These are phyloP conservation scores for Triplophysa dalaica DNA, from an alignment of 2,113 vertebrate genomes.

Conservation along the genomic window DNA sequence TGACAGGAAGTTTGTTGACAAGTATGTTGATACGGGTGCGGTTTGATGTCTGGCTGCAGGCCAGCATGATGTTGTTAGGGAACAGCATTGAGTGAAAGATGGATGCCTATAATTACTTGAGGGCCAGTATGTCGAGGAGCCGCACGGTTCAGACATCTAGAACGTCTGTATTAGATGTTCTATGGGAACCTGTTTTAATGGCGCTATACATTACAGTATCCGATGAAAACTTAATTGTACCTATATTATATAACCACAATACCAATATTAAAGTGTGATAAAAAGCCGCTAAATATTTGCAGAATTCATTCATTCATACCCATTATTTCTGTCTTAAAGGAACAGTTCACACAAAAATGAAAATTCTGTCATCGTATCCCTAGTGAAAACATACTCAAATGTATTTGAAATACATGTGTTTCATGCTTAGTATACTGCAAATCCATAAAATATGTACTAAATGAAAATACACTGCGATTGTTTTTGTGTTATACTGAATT, in stretches of 20 bases:
- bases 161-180: slow-evolving; percentile 2
- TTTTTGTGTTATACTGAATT: no score
- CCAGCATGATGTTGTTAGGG: slow-evolving; percentile 56
- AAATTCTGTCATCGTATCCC: no score
- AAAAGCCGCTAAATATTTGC: background rate
- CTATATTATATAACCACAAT: background rate
- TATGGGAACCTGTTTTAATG: background rate
- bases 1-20: slow-evolving; percentile 39
- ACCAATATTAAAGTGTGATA: background rate
- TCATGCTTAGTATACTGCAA: no score
- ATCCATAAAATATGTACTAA: no score
- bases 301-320: background rate
- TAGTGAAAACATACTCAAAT: no score
- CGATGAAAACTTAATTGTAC: background rate
- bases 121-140: slow-evolving; percentile 4
- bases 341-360: no score
- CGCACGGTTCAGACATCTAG: background rate
- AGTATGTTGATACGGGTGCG: slow-evolving; percentile 19
- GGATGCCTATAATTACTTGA: slow-evolving; percentile 55
- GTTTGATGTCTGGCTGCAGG: slow-evolving; percentile 54
- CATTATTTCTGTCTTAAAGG: no score
- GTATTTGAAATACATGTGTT: no score
- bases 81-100: slow-evolving; percentile 48
- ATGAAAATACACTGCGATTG: no score
- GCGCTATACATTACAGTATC: background rate